Conservation (phyloP, 2,888 invertebrate species). For the Pasiphila rectangulata region DNA sequence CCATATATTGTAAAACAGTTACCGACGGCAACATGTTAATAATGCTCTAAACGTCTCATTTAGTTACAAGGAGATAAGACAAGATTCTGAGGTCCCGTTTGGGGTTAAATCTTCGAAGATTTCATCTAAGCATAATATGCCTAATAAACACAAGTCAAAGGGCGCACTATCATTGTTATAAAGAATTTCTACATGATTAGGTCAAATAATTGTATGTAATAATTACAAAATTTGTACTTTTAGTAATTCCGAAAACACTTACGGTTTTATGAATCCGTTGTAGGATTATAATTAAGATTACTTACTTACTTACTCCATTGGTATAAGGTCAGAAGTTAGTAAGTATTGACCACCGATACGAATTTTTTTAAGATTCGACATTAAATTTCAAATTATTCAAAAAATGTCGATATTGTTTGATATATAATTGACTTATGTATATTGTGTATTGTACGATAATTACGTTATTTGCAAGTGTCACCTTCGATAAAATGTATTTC, state of each 20-base stretch:
- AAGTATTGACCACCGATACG: no score
- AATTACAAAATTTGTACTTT: no score
- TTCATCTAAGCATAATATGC: neutral
- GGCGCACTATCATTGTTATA: neutral
- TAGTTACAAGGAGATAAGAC: neutral
- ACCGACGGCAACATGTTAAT: slow-evolving; percentile 19
- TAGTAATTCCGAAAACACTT: no score
- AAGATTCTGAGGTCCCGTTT: neutral
- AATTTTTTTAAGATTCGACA: no score
- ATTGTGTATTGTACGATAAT: no score
- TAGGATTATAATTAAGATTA: no score
- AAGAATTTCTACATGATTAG: neutral
- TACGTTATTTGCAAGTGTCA: neutral
- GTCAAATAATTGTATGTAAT: neutral
- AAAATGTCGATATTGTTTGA: no score
- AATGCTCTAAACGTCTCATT: slow-evolving; percentile 26
- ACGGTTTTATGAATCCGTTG: no score
- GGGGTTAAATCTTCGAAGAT: slow-evolving; percentile 1
- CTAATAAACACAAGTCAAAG: neutral
- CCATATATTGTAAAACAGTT: neutral
- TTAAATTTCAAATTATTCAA: no score
- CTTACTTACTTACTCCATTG: no score
- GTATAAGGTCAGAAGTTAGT: no score
- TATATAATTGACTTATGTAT: no score
- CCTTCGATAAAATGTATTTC: neutral